Percentiles rank a stretch among this genome's conserved stretches.
phyloP scores from a whole-genome alignment of 2,888 invertebrate genomes.

The Orthosia incerta region DNA sequence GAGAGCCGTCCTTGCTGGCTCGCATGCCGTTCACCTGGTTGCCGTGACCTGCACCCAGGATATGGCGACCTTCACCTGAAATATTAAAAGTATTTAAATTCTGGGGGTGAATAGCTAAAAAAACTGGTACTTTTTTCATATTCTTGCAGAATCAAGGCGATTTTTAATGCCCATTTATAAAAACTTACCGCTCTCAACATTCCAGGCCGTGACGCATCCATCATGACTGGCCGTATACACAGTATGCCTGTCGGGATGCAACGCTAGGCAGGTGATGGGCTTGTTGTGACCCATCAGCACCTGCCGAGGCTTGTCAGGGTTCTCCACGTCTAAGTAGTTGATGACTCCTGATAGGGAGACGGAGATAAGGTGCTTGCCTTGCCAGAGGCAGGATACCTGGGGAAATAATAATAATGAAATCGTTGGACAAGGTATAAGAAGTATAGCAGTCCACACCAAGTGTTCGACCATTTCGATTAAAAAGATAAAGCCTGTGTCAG shows the following conservation, averaged over 20 bases:
- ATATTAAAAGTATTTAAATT: not conserved
- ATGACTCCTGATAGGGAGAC: constrained; percentile 99
- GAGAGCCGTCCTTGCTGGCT: constrained; percentile 91
- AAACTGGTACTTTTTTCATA: too few relatives aligned
- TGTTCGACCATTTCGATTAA: too few relatives aligned
- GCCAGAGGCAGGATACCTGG: constrained; percentile 98
- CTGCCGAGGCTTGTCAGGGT: constrained; percentile 95
- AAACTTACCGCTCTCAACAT: constrained; percentile 91
- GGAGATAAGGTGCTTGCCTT: constrained; percentile 96
- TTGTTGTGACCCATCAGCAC: constrained; percentile 99
- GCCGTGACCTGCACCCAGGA: constrained; percentile 97
- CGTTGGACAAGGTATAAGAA: too few relatives aligned
- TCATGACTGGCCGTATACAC: constrained; percentile 98
- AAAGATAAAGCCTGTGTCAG: too few relatives aligned
- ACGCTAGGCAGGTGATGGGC: constrained; percentile 97
- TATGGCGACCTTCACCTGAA: constrained; percentile 95
- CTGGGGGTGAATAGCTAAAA: too few relatives aligned
- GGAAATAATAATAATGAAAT: not conserved
- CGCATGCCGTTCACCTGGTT: constrained; percentile 98
- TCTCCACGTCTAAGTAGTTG: constrained; percentile 97
- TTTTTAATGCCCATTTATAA: too few relatives aligned
- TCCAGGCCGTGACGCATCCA: constrained; percentile 97
- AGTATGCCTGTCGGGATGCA: constrained; percentile 93
- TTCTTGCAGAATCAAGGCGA: too few relatives aligned
- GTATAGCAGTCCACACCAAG: too few relatives aligned